Base-by-base conservation (phyloP, 2,797 vertebrate genomes). In the Gorsachius magnificus region DNA sequence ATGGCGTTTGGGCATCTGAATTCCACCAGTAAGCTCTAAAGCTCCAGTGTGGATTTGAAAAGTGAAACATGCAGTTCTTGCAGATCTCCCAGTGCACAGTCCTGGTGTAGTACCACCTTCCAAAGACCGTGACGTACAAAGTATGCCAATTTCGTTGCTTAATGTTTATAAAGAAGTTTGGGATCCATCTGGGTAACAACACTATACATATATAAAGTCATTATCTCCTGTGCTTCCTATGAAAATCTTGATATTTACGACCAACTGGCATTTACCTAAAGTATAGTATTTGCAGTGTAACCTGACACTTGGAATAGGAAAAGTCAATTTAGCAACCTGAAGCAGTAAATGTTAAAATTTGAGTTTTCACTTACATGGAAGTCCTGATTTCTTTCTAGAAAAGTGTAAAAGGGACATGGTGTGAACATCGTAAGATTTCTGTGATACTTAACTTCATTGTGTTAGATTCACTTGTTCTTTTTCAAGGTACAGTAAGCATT, bases 321-420 rank as follows among this genome's bases (percentile, higher is more conserved):
- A 94, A 92, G 57, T 92, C 58, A 81, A 35, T 88, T 88, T 78
- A 89, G 63, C 57, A 81, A 24, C n/a, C 54, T 51, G 38, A 63
- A 86, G 25, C 13, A 75, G 57, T 78, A 93, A 94, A 95, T 91
- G 79, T 91, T 96, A 91, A 93, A 92, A 56, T 85, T 26, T 48
- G 38, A 81, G 28, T 66, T 91, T 93, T 83, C 35, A 51, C 91
- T 89, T 89, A 61, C 75, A 82, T 24, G 24, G 33, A 80, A 74
- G 43, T 75, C 69, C 46, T 2, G 0, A 51, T 78, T 92, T 83
- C 64, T 77, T 87, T 80, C 78, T 66, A 76, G 88, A 83, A 65
- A 68, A 77, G 35, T 28, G 10, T 50, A 41, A 77, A 95, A 83
- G 51, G 46, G 51, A 41, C 38, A 43, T 25, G 13, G 17, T 68